phyloP scores from a whole-genome alignment of 35 echinoderm and acorn worm species.

The Acanthaster planci region DNA sequence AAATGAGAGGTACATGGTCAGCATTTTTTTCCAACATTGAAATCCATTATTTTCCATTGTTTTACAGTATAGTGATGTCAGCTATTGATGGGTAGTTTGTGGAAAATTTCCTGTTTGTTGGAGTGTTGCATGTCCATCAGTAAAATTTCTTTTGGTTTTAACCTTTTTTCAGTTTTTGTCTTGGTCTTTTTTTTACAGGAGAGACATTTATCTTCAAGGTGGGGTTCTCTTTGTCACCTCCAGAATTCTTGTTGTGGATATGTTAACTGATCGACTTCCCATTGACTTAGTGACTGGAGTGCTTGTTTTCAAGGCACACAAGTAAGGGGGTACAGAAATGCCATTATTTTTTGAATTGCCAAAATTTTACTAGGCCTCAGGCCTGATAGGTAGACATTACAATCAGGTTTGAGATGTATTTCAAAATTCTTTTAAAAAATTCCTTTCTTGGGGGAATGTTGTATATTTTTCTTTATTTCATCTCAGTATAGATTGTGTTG shows the following conservation, averaged over 20 bases:
- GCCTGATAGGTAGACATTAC: no score
- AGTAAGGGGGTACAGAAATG: constrained; percentile 73
- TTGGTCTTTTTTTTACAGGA: constrained; percentile 58
- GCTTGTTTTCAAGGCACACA: constrained; percentile 94
- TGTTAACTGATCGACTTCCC: constrained; percentile 82
- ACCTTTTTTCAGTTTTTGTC: neutral
- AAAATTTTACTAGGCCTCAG: neutral
- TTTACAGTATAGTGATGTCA: no score
- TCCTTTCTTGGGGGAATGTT: no score
- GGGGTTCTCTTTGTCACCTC: constrained; percentile 96
- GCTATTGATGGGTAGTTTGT: neutral
- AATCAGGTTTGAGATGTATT: no score
- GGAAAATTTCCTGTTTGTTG: no score
- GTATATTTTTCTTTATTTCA: no score
- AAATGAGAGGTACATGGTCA: constrained; percentile 68
- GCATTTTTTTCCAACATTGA: no score
- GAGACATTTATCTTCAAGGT: constrained; percentile 88
- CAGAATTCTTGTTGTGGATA: constrained; percentile 94
- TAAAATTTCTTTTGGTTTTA: no score
- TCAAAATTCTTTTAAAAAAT: no score
- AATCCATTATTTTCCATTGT: no score
- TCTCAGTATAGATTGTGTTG: no score
- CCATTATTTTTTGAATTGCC: neutral
- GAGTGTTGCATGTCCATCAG: no score
- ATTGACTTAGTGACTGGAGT: constrained; percentile 78